Percentiles rank a stretch among this genome's conserved stretches.
These are phyloP conservation scores for Phenganax stokvisi DNA, from an alignment of 92 coral and sea anemone species.

Conservation along the genomic window DNA sequence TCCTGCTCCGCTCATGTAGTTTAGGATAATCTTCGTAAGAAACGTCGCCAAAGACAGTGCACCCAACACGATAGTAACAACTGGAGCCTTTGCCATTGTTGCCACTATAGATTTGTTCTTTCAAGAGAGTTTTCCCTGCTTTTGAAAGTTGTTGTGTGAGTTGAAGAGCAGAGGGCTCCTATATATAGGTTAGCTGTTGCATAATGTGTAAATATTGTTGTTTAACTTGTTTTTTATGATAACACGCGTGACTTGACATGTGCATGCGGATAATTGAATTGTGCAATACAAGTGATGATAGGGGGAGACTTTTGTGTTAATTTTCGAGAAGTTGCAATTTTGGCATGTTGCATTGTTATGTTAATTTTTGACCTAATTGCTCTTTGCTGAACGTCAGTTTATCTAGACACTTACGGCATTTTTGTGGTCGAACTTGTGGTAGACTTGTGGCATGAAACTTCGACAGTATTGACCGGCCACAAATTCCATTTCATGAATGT, in stretches of 20 bases:
- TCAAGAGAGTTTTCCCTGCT: neutral
- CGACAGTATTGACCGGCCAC: too few species aligned
- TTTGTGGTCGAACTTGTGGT: too few species aligned
- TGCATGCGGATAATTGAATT: neutral
- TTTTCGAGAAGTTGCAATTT: too few species aligned
- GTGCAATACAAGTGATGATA: neutral
- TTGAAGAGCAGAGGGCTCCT: neutral
- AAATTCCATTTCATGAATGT: too few species aligned
- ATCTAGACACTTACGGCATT: too few species aligned
- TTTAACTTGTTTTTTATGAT: neutral
- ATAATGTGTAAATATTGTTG: neutral
- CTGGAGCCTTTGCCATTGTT: neutral
- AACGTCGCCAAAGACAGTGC: slow-evolving; percentile 2
- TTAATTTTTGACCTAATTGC: too few species aligned
- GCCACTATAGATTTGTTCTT: neutral
- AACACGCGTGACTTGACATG: slow-evolving; percentile 4
- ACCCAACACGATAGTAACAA: neutral
- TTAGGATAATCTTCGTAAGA: neutral
- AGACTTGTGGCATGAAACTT: too few species aligned
- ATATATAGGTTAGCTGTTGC: neutral
- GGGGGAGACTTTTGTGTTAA: too few species aligned
- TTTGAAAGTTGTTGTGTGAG: neutral
- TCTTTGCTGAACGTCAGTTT: too few species aligned
- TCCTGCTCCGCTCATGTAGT: slow-evolving; percentile 11
- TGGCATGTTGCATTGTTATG: too few species aligned